Base-by-base conservation (phyloP, 2,888 invertebrate genomes). In the Xanthia togata region DNA sequence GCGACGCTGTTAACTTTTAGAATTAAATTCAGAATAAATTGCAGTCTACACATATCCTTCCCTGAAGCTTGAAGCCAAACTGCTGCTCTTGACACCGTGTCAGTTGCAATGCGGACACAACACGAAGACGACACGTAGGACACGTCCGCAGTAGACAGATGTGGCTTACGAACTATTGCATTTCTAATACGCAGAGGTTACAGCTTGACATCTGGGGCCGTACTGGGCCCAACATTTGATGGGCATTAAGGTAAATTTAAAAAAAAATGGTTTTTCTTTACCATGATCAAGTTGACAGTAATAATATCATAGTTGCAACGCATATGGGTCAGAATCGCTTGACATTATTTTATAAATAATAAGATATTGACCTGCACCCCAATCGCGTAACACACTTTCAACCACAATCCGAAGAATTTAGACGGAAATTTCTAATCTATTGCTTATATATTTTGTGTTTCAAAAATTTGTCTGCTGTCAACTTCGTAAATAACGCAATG, bases 121-220 rank as follows among this genome's bases (percentile, higher is more conserved):
- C 12, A 65, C 44, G 26, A 31, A 59, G 31, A 59, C 9, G 59
- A 59, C 60, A 63, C 62, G 55, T 55, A 55, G 44, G 8, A 35
- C 70, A 69, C 69, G 59, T 77, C 70, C 35, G 73, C 23, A 6
- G 44, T 26, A 44, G 79, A 77, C 76, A 60, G 79, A 77, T 60
- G 79, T 70, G 38, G 31, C 62, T 63, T 57, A n/a, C 55, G 2
- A 63, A 55, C 31, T 63, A 20, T 70, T 78, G 79, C 71, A 79
- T 78, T 79, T 63, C 62, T 63, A 50, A 77, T 70, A 63, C 38
- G 38, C 6, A 63, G 53, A 47, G 47, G 12, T 14, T 38, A 38
- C 38, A 17, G 14, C 26, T 23, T 12, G n/a, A 38, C 35, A 62
- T 77, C 31, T 77, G 44, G 44, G 26, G 17, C 12, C 44, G 44